A percentile compares a stretch with the other conserved stretches of the same genome.
phyloP scores from a whole-genome alignment of 2,888 invertebrate genomes.

The Eristalis tenax region DNA sequence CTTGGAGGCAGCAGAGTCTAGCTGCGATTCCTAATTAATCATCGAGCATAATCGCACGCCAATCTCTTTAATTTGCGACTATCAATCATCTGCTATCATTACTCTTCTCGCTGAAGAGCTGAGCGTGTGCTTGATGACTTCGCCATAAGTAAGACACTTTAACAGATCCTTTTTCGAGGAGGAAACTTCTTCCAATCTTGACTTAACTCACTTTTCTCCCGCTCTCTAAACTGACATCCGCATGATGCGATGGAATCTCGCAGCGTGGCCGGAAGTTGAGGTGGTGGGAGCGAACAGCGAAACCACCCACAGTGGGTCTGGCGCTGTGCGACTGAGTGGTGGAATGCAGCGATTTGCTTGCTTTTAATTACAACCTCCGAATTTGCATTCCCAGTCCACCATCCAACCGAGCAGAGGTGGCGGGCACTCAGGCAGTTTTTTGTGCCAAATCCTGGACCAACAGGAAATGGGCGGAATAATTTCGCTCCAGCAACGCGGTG shows the following conservation, averaged over 20 bases:
- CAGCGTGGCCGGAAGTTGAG: not conserved
- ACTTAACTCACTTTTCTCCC: not conserved
- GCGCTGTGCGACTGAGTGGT: conserved; percentile 27
- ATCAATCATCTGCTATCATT: conserved; percentile 72
- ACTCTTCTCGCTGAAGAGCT: conserved; percentile 60
- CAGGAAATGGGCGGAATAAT: conserved; percentile 67
- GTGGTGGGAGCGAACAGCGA: conserved; percentile 23
- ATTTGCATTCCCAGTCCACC: conserved; percentile 54
- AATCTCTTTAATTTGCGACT: conserved; percentile 72
- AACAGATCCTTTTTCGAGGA: conserved; percentile 69
- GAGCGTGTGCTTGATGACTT: conserved; percentile 72
- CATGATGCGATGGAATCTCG: not conserved
- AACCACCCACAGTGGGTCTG: not conserved
- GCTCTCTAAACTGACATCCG: not conserved
- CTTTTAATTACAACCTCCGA: conserved; percentile 71
- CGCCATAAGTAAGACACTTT: conserved; percentile 72
- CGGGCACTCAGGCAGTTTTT: conserved; percentile 7
- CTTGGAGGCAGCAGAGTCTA: not conserved
- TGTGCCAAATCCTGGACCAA: conserved; percentile 53
- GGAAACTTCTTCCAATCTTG: conserved; percentile 63
- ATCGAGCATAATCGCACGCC: conserved; percentile 71
- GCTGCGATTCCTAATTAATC: conserved; percentile 67
- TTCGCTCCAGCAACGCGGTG: conserved; percentile 25
- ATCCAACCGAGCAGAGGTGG: conserved; percentile 1
- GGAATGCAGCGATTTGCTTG: conserved; percentile 70